Conservation (phyloP, 2,113 vertebrate species). For the Hoplias malabaricus region DNA sequence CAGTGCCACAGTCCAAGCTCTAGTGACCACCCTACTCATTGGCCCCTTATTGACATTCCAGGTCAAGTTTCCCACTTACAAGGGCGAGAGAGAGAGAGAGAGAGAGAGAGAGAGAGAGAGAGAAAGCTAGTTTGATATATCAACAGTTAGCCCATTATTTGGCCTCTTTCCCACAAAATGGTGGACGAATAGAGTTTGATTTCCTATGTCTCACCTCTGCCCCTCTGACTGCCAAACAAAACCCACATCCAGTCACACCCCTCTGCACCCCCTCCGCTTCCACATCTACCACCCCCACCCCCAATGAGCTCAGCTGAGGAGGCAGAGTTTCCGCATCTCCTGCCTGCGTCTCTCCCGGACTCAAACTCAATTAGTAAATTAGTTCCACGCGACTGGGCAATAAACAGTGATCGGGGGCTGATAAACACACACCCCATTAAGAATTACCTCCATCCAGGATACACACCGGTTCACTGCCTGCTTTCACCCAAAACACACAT, state of each 20-base stretch:
- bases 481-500: slow-evolving; percentile 12
- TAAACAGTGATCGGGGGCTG: slow-evolving; percentile 73
- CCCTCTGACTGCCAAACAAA: neutral
- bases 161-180: neutral
- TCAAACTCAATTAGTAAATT: slow-evolving; percentile 82
- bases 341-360: slow-evolving; percentile 47
- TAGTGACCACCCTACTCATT: slow-evolving; percentile 16
- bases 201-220: slow-evolving; percentile 15
- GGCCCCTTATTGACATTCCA: slow-evolving; percentile 26
- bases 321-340: slow-evolving; percentile 31
- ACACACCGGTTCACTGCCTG: slow-evolving; percentile 23
- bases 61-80: slow-evolving; percentile 16
- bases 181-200: neutral
- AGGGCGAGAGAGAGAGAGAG: slow-evolving; percentile 10
- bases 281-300: neutral
- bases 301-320: neutral
- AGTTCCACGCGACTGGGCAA: slow-evolving; percentile 77
- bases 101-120: neutral
- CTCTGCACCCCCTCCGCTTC: neutral
- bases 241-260: neutral
- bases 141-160: neutral
- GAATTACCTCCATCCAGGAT: slow-evolving; percentile 56
- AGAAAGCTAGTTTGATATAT: too few species aligned
- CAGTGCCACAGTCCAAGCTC: slow-evolving; percentile 3
- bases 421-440: slow-evolving; percentile 77